Evolutionary conservation across 1,140 invertebrate genomes (phyloP).

Genomic region (Neodiprion lecontei): DNA sequence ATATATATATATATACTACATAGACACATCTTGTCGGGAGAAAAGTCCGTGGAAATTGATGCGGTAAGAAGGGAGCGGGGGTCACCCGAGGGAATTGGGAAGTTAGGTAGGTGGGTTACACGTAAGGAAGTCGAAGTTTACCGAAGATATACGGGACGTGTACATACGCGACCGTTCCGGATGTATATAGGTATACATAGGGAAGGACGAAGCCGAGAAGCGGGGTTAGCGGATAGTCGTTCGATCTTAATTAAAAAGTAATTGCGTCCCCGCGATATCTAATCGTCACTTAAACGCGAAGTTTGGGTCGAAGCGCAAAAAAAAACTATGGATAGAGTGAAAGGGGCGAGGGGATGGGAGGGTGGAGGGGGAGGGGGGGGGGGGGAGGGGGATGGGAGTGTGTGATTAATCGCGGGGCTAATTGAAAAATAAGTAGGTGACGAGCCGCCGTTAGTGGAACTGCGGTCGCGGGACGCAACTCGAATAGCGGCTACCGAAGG

Average conservation of each 20-base stretch:
- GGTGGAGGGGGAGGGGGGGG: background rate
- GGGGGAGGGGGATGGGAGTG: background rate
- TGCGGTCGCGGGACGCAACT: background rate
- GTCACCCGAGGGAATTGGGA: background rate
- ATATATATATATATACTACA: no score
- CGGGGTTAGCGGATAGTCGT: background rate
- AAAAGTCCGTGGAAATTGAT: background rate
- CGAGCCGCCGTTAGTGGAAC: background rate
- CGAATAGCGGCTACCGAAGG: background rate
- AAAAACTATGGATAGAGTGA: background rate
- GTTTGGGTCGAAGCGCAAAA: background rate
- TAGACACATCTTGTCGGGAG: no score
- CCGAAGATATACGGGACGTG: background rate
- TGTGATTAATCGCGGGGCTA: constrained; percentile 6
- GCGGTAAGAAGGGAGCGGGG: background rate
- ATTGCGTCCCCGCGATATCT: constrained; percentile 2
- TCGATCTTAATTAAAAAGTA: constrained; percentile 8
- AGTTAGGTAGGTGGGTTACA: no score
- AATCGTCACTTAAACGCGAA: background rate
- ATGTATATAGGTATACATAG: background rate
- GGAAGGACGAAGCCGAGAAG: background rate
- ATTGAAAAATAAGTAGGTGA: constrained; percentile 7
- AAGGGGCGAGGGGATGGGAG: background rate
- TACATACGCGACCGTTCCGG: background rate
- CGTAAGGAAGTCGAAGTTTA: background rate